Evolutionary conservation across 2,888 invertebrate genomes (phyloP).

Genomic region (Hedychridium roseum): DNA sequence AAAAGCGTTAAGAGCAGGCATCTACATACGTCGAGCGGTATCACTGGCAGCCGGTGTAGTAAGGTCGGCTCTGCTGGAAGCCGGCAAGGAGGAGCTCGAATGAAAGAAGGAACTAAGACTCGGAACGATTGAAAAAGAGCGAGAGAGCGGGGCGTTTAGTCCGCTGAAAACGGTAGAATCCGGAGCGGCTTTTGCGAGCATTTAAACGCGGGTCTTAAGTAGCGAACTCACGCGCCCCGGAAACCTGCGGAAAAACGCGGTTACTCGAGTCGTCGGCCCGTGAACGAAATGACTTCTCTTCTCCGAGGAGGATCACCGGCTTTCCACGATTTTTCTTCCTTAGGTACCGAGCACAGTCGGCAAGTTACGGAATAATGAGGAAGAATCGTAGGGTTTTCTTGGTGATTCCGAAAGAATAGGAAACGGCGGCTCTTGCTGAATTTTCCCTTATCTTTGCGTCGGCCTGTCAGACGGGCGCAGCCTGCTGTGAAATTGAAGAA

Average conservation of each 20-base stretch:
- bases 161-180: slow-evolving; percentile 26
- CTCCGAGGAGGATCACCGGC: too few species aligned
- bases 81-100: neutral
- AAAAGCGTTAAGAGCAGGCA: slow-evolving; percentile 24
- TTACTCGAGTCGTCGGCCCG: slow-evolving; percentile 39
- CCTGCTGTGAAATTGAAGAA: slow-evolving; percentile 45
- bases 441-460: too few species aligned
- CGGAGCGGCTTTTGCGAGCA: slow-evolving; percentile 32
- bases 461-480: slow-evolving; percentile 35
- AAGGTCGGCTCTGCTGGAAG: neutral
- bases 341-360: too few species aligned
- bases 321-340: too few species aligned
- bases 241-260: slow-evolving; percentile 38
- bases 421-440: too few species aligned
- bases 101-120: neutral
- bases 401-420: too few species aligned
- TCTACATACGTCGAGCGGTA: neutral
- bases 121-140: neutral
- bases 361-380: too few species aligned
- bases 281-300: slow-evolving; percentile 34
- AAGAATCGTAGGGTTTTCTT: too few species aligned
- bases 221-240: slow-evolving; percentile 39
- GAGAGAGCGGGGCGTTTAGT: slow-evolving; percentile 41
- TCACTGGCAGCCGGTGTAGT: neutral
- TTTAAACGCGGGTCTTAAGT: slow-evolving; percentile 34